These are phyloP conservation scores for Lasiommata megera DNA, from an alignment of 2,888 invertebrate genomes.

Conservation along the genomic window DNA sequence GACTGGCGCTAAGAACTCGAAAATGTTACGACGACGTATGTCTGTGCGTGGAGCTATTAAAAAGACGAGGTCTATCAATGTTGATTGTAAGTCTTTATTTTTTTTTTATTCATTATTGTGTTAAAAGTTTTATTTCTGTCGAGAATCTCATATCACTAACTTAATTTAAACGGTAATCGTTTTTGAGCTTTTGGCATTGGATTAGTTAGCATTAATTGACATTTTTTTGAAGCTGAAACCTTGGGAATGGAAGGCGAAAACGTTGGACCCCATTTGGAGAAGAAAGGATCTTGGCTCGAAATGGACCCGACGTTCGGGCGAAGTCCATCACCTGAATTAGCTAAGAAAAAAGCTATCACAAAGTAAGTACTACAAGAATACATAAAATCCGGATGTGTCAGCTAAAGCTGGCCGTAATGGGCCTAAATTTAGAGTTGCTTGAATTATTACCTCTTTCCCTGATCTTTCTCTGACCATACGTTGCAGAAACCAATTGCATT, in stretches of 20 bases:
- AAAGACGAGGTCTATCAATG: conserved; percentile 95
- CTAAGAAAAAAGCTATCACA: conserved; percentile 58
- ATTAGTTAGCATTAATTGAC: too few relatives aligned
- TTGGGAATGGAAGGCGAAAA: conserved; percentile 88
- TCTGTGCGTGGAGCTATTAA: conserved; percentile 96
- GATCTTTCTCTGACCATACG: too few relatives aligned
- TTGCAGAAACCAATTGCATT: too few relatives aligned
- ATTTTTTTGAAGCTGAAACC: conserved; percentile 84
- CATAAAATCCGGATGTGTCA: too few relatives aligned
- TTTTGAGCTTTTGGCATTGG: too few relatives aligned
- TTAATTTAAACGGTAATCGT: too few relatives aligned
- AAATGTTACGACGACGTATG: conserved; percentile 86
- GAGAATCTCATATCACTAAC: too few relatives aligned
- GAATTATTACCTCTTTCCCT: too few relatives aligned
- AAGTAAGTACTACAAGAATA: conserved; percentile 47
- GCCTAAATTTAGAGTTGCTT: too few relatives aligned
- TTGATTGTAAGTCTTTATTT: conserved; percentile 86
- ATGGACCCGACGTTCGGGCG: conserved; percentile 60
- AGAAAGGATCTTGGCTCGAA: conserved; percentile 75
- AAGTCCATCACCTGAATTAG: conserved; percentile 78
- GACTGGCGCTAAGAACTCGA: conserved; percentile 71
- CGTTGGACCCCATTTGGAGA: conserved; percentile 63
- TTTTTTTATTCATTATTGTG: neutral
- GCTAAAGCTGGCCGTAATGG: too few relatives aligned
- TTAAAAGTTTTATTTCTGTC: too few relatives aligned